A percentile compares a stretch with the other conserved stretches of the same genome.
phyloP scores from a whole-genome alignment of 2,888 invertebrate species.

The Lasioglossum leucozonium region DNA sequence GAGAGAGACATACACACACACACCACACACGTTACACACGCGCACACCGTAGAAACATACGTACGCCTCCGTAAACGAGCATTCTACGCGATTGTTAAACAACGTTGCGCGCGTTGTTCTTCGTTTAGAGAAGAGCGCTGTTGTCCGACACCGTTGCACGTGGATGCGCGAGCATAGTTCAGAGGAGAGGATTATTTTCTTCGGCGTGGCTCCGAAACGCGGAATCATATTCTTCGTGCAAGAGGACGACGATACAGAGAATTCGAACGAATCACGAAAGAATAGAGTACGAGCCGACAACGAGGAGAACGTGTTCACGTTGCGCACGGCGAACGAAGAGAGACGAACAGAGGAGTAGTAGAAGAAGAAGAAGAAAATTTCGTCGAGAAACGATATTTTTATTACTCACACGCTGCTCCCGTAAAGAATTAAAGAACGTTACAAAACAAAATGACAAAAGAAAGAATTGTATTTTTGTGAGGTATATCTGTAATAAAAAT shows the following conservation, averaged over 20 bases:
- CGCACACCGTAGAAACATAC: not conserved
- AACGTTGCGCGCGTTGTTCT: constrained; percentile 45
- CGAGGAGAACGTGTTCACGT: constrained; percentile 27
- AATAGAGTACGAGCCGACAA: constrained; percentile 19
- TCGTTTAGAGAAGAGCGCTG: constrained; percentile 27
- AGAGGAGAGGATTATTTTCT: not conserved
- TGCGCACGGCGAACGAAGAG: constrained; percentile 35
- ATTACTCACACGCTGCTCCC: constrained; percentile 69
- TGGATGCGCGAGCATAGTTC: constrained; percentile 13
- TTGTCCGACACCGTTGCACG: constrained; percentile 50
- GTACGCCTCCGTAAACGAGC: constrained; percentile 14
- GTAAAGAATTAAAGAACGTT: constrained; percentile 65
- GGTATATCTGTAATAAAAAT: constrained; percentile 72
- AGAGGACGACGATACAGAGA: not conserved
- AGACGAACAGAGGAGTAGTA: not conserved
- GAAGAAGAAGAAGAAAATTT: constrained; percentile 33
- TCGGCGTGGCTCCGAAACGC: constrained; percentile 1
- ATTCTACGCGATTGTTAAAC: constrained; percentile 58
- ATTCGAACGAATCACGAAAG: not conserved
- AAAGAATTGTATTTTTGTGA: constrained; percentile 72
- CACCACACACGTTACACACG: constrained; percentile 30
- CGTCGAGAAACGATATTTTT: constrained; percentile 70
- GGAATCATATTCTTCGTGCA: not conserved
- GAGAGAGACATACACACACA: not conserved
- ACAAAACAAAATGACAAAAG: constrained; percentile 22